phyloP scores from a whole-genome alignment of 2,888 invertebrate genomes.

The Matsumyia berberina region DNA sequence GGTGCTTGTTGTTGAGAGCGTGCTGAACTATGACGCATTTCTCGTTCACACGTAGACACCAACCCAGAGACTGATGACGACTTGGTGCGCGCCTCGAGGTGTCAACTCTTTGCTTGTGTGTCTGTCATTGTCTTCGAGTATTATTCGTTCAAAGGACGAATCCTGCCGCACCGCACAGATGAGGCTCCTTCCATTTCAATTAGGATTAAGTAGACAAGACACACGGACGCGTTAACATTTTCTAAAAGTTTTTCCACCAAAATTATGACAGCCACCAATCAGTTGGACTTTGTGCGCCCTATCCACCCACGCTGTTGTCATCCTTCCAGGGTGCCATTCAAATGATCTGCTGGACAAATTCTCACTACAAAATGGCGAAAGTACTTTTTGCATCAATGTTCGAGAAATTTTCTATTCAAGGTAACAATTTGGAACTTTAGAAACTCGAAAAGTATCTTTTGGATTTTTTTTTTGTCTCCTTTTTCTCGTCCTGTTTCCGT shows the following conservation, averaged over 20 bases:
- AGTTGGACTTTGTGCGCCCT: not conserved
- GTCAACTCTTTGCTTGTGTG: not conserved
- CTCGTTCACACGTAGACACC: slow-evolving; percentile 24
- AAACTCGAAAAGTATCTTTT: slow-evolving; percentile 39
- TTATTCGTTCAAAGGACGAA: slow-evolving; percentile 32
- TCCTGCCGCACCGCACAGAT: not conserved
- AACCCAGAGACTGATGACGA: slow-evolving; percentile 6
- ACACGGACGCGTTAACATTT: slow-evolving; percentile 10
- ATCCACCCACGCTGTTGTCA: slow-evolving; percentile 1
- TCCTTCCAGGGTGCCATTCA: not conserved
- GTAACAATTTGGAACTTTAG: slow-evolving; percentile 57
- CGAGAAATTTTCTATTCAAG: slow-evolving; percentile 42
- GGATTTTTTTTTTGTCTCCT: slow-evolving; percentile 23
- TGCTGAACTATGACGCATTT: slow-evolving; percentile 22
- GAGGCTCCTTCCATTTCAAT: slow-evolving; percentile 13
- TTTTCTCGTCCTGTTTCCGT: not conserved
- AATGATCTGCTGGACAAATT: slow-evolving; percentile 43
- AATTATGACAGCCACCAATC: not conserved
- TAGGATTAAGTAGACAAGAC: slow-evolving; percentile 22
- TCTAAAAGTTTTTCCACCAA: not conserved
- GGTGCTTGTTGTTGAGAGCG: slow-evolving; percentile 25
- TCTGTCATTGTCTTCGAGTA: slow-evolving; percentile 57
- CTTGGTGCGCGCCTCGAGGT: not conserved
- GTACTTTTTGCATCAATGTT: slow-evolving; percentile 56
- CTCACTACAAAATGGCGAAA: slow-evolving; percentile 23